Evolutionary conservation across 2,113 vertebrate species (phyloP), one percentile per base, ranked within the genome.

Genomic region (Neogobius melanostomus): DNA sequence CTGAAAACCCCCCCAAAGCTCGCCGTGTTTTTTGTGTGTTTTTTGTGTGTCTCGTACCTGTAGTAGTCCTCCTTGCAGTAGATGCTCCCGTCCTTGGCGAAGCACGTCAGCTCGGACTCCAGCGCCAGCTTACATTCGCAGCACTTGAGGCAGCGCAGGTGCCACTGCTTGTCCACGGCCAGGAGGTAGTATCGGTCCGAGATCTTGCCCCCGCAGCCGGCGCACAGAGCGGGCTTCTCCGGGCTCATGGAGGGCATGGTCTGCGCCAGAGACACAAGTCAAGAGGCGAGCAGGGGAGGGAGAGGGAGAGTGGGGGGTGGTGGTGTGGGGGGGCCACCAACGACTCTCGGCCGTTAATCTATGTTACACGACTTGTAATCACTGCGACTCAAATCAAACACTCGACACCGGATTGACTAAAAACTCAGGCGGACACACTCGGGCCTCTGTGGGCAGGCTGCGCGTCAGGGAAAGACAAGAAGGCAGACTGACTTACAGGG

Each of bases 51-150:
- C n/a, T n/a, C 87, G 90, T 95, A 97, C 98, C 98, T 98, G 96
- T 99, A 99, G 79, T 99, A 99, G 92, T 99, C 98, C 91, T 99
- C 97, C 91, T 99, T 99, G 94, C 98, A 99, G 90, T 99, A 99
- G 94, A 99, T 99, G 91, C 97, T 98, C 70, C 98, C 98, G 92
- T 99, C 98, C 94, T 99, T 99, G 89, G 96, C 96, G 90, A 99
- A 99, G 93, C 98, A 99, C 87, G 98, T 99, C 84, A 99, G 95
- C 89, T 99, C 98, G 46, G 97, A 99, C 91, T 99, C 98, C 81
- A 99, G 90, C 78, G 96, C 96, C 75, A 98, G 95, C 92, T 98
- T 98, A 95, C 98, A 99, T 94, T 99, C 98, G 94, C 97, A 99
- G 94, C 98, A 99, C 86, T 99, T 98, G 85, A 99, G 95, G 81